Percentiles rank a stretch among this genome's conserved stretches.
Conservation (phyloP, 1,140 invertebrate genomes). For the Bursaphelenchus mucronatus region DNA sequence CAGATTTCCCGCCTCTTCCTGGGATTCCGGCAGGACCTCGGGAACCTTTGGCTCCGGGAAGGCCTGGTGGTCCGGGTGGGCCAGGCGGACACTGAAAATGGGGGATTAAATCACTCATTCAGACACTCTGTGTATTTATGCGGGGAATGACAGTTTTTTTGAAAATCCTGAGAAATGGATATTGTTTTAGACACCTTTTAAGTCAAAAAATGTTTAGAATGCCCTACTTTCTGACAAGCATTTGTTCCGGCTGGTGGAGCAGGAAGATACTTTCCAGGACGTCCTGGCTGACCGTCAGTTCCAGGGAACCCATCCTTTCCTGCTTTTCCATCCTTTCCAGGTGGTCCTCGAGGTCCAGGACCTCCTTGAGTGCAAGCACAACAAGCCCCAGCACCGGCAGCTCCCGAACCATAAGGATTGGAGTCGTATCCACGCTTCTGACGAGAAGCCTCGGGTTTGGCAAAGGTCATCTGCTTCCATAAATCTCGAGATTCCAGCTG, state of each 20-base stretch:
- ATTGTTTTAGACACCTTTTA: no score
- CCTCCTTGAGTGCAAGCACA: conserved; percentile 55
- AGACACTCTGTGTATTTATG: neutral
- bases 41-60: conserved; percentile 50
- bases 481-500: neutral
- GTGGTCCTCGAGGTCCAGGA: conserved; percentile 31
- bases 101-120: neutral
- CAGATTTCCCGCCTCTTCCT: conserved; percentile 44
- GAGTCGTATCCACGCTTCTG: conserved; percentile 4
- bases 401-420: conserved; percentile 28
- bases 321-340: conserved; percentile 36
- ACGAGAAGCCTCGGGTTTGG: neutral
- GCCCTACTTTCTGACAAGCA: conserved; percentile 52
- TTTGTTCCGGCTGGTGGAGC: conserved; percentile 52
- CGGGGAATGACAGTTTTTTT: neutral
- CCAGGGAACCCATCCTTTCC: conserved; percentile 33
- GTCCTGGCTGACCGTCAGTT: conserved; percentile 41
- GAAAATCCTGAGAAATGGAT: neutral
- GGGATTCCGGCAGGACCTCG: conserved; percentile 32
- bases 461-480: conserved; percentile 45
- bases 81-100: conserved; percentile 47
- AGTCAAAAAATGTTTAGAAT: neutral
- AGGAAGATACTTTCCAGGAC: conserved; percentile 53
- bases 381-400: conserved; percentile 43
- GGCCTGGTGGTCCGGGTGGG: conserved; percentile 49